phyloP scores from a whole-genome alignment of 1,140 invertebrate genomes.

The Drosophila equinoxialis region DNA sequence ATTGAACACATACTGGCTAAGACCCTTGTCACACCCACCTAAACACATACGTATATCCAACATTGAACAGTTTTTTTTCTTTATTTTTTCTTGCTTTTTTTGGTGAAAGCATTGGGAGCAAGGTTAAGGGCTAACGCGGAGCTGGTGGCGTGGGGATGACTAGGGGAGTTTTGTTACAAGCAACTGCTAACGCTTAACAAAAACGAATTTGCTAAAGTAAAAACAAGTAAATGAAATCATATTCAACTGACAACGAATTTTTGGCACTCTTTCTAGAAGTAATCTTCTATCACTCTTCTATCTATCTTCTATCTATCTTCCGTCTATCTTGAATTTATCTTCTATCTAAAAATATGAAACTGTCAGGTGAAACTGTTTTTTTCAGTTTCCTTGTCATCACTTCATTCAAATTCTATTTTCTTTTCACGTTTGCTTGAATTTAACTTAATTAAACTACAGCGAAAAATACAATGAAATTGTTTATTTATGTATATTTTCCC shows the following conservation, averaged over 20 bases:
- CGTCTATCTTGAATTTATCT: too few species aligned
- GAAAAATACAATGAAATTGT: constrained; percentile 2
- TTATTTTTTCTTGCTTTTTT: too few species aligned
- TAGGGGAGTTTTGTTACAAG: constrained; percentile 9
- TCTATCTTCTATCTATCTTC: too few species aligned
- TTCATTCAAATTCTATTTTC: background rate
- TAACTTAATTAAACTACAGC: constrained; percentile 3
- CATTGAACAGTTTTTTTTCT: background rate
- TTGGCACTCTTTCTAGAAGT: background rate
- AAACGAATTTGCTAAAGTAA: constrained; percentile 19
- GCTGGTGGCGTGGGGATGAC: background rate
- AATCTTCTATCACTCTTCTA: too few species aligned
- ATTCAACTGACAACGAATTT: background rate
- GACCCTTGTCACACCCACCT: constrained; percentile 27
- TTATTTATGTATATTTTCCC: constrained; percentile 1
- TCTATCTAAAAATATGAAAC: too few species aligned
- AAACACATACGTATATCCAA: constrained; percentile 10
- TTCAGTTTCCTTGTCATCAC: background rate
- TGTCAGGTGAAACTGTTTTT: too few species aligned
- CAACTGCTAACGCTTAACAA: constrained; percentile 18
- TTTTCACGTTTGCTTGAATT: background rate
- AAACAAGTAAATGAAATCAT: constrained; percentile 14
- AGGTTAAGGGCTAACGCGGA: background rate
- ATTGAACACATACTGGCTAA: constrained; percentile 37
- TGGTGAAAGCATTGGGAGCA: background rate